Conservation (phyloP, 2,888 invertebrate species). For the Incurvaria masculella region DNA sequence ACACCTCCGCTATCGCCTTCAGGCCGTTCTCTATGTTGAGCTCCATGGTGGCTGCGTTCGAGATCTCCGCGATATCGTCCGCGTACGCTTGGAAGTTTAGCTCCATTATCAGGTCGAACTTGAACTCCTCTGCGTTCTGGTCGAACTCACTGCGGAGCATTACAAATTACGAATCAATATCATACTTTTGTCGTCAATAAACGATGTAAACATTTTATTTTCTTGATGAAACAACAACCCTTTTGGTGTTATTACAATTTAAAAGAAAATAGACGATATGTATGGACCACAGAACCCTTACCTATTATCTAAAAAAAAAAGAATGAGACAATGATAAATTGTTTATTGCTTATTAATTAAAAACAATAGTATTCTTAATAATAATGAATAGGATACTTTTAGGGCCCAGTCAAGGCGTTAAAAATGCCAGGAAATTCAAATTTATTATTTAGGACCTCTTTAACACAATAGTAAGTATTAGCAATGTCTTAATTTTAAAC, state of each 20-base stretch:
- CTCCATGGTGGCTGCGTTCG: conserved; percentile 87
- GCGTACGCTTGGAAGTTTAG: conserved; percentile 80
- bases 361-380: conserved; percentile 2
- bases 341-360: not conserved
- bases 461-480: too few species aligned
- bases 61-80: conserved; percentile 81
- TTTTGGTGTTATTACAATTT: too few species aligned
- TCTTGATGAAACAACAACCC: not conserved
- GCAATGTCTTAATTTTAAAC: too few species aligned
- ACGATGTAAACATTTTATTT: too few species aligned
- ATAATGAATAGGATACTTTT: too few species aligned
- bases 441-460: too few species aligned
- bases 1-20: conserved; percentile 65
- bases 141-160: conserved; percentile 80
- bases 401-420: too few species aligned
- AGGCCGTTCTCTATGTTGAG: conserved; percentile 80
- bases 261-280: too few species aligned
- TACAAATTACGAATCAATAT: conserved; percentile 4
- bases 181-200: not conserved
- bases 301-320: conserved; percentile 1
- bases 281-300: too few species aligned
- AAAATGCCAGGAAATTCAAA: too few species aligned
- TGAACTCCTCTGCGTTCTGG: conserved; percentile 73
- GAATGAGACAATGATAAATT: not conserved
- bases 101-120: conserved; percentile 73